A percentile compares a stretch with the other conserved stretches of the same genome.
Conservation (phyloP, 2,797 vertebrate species). For the Ptychobarbus kaznakovi region DNA sequence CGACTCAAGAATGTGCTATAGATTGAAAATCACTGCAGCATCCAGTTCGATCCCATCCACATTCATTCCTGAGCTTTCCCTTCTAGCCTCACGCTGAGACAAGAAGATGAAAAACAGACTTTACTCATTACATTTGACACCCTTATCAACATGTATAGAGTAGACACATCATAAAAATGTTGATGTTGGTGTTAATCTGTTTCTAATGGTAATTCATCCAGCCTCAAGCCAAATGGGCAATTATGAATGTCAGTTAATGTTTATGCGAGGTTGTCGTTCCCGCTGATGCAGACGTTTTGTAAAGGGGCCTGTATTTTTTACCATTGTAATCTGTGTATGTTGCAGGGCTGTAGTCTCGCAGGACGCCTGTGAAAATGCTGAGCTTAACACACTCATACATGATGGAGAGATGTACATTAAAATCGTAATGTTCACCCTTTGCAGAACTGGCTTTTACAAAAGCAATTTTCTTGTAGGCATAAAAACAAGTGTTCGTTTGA, state of each 20-base stretch:
- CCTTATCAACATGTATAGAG: constrained; percentile 35
- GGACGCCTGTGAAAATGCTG: constrained; percentile 50
- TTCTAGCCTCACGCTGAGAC: constrained; percentile 25
- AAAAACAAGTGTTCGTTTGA: constrained; percentile 37
- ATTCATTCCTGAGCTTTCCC: constrained; percentile 19
- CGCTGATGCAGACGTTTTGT: constrained; percentile 52
- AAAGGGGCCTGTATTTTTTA: constrained; percentile 27
- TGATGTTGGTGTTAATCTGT: constrained; percentile 41
- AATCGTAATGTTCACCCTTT: constrained; percentile 37
- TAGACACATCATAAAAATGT: constrained; percentile 40
- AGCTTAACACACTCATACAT: constrained; percentile 40
- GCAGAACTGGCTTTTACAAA: constrained; percentile 43
- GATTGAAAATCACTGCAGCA: constrained; percentile 39
- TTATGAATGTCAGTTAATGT: constrained; percentile 46
- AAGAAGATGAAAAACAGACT: constrained; percentile 28
- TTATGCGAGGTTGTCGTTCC: constrained; percentile 42
- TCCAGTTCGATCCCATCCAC: background rate
- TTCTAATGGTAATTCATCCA: constrained; percentile 45
- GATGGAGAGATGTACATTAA: constrained; percentile 43
- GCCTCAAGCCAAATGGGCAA: constrained; percentile 44
- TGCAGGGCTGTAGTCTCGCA: constrained; percentile 21
- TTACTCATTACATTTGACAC: constrained; percentile 28
- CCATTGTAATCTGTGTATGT: constrained; percentile 35
- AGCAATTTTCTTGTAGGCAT: constrained; percentile 47
- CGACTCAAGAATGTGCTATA: constrained; percentile 39